These are phyloP conservation scores for Macrosoma leucophasiata DNA, from an alignment of 2,888 invertebrate genomes.

Conservation along the genomic window DNA sequence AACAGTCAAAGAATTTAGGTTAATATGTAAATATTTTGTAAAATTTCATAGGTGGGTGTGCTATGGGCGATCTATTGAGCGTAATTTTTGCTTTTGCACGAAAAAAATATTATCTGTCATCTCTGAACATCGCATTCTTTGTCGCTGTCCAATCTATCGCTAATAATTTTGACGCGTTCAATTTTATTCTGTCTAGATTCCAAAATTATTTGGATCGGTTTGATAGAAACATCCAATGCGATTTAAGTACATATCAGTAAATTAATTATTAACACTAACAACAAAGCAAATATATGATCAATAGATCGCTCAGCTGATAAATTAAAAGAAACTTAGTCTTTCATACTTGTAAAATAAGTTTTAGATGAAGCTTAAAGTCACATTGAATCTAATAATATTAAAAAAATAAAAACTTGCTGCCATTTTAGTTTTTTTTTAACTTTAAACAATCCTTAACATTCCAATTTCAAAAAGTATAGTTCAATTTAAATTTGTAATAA, in stretches of 20 bases:
- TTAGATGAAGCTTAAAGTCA: slow-evolving; percentile 36
- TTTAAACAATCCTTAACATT: slow-evolving; percentile 3
- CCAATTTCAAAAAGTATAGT: no score
- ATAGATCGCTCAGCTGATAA: slow-evolving; percentile 30
- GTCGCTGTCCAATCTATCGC: no score
- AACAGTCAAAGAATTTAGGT: no score
- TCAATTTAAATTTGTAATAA: slow-evolving; percentile 2
- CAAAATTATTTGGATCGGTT: no score
- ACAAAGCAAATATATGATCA: slow-evolving; percentile 37
- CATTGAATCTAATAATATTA: slow-evolving; percentile 31
- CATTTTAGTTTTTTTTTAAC: slow-evolving; percentile 9
- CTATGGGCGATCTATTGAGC: slow-evolving; percentile 10
- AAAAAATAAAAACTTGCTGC: slow-evolving; percentile 21
- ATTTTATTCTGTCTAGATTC: no score
- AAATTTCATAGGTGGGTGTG: no score
- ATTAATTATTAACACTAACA: slow-evolving; percentile 18
- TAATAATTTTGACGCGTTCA: no score
- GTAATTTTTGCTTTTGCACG: slow-evolving; percentile 17
- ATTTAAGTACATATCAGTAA: slow-evolving; percentile 47
- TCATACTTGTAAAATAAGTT: slow-evolving; percentile 27
- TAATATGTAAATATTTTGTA: no score
- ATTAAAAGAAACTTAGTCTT: slow-evolving; percentile 21
- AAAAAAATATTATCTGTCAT: slow-evolving; percentile 20
- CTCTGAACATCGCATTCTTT: no score
- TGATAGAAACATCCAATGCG: no score